Base-by-base conservation (phyloP, 2,113 vertebrate species). In the Psammodynastes pulverulentus region DNA sequence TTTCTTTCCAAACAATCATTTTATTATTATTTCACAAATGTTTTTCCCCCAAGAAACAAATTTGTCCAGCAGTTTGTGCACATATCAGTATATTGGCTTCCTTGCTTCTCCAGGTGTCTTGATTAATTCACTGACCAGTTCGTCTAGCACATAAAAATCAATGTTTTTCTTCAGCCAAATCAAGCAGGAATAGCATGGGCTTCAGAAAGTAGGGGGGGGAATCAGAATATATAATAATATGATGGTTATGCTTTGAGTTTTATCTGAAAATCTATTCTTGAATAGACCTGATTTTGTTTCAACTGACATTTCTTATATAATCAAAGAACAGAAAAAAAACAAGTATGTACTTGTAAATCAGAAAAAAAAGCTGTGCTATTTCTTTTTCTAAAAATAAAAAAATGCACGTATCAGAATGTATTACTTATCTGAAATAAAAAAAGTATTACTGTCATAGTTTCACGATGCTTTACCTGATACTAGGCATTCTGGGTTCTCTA, bases 11-110 rank as follows among this genome's bases (percentile, higher is more conserved):
- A 21, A 12, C 53, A 58, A 39, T 53, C 49, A 90, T 85, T 90
- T 92, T 24, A 90, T 92, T 91, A 89, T 91, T 85, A 9, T 94
- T 90, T 90, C 89, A 92, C 46, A 93, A 93, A 56, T 91, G 91
- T 93, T 87, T 92, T 39, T 86, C 87, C 49, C 91, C 51, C 23
- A 90, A 67, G 67, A 72, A 72, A 5, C n/a, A 72, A 15, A 72
- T 72, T 86, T 92, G 84, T 92, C 84, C 49, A 85, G 72, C 49
- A 84, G 46, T 54, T 46, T 88, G 88, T 52, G n/a, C 3, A 43
- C 17, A 45, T 49, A 13, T 67, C 48, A 67, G n/a, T 29, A 53
- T 53, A 29, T 67, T 24, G 56, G 39, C 48, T 56, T n/a, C 46
- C 51, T 84, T 89, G 39, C 17, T 56, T 48, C 51, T 56, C 43